Percentiles rank a stretch among this genome's conserved stretches.
Evolutionary conservation across 1,140 invertebrate genomes (phyloP).

Genomic region (Bombus confusus): DNA sequence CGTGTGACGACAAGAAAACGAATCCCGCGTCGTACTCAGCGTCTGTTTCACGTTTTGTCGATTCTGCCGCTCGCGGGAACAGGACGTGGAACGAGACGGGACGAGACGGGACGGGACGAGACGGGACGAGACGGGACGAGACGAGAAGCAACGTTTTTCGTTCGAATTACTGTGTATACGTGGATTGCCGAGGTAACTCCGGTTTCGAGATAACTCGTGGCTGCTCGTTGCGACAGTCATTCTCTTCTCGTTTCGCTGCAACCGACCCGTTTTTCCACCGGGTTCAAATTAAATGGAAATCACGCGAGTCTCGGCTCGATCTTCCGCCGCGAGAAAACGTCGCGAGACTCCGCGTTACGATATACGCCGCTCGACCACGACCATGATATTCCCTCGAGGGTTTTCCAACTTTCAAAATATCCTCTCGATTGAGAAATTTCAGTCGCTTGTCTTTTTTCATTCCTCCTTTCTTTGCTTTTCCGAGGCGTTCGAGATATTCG

Average conservation of each 20-base stretch:
- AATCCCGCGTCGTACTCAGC: slow-evolving; percentile 33
- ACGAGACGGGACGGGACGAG: too few species aligned
- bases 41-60: slow-evolving; percentile 70
- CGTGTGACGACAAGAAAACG: slow-evolving; percentile 53
- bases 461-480: neutral
- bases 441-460: slow-evolving; percentile 19
- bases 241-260: slow-evolving; percentile 6
- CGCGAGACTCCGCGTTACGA: neutral
- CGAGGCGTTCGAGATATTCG: slow-evolving; percentile 34
- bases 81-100: too few species aligned
- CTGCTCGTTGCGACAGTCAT: slow-evolving; percentile 24
- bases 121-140: too few species aligned
- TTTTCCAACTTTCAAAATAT: slow-evolving; percentile 34
- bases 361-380: neutral
- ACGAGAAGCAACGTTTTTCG: slow-evolving; percentile 47
- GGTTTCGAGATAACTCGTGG: slow-evolving; percentile 13
- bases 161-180: neutral
- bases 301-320: slow-evolving; percentile 1
- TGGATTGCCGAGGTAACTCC: slow-evolving; percentile 30
- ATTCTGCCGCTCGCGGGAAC: slow-evolving; percentile 10
- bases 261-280: neutral
- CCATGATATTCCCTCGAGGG: slow-evolving; percentile 18
- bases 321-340: neutral
- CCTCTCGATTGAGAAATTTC: slow-evolving; percentile 49
- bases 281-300: slow-evolving; percentile 39